A percentile compares a stretch with the other conserved stretches of the same genome.
Evolutionary conservation across 2,888 invertebrate species (phyloP).

Genomic region (Orgyia antiqua): DNA sequence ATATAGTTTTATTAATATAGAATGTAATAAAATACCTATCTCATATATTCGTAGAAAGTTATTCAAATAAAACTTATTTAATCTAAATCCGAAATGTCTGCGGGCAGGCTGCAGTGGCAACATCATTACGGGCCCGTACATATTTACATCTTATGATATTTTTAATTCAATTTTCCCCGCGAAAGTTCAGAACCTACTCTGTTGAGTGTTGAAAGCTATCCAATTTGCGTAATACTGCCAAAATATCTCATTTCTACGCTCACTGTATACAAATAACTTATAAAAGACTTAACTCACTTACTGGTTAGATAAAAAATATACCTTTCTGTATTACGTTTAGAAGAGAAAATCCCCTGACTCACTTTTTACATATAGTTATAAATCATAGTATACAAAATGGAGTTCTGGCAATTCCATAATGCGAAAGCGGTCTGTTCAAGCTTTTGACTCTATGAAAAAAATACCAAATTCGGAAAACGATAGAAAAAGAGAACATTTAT

Average conservation of each 20-base stretch:
- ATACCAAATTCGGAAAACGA: conserved; percentile 72
- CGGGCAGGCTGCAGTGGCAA: conserved; percentile 42
- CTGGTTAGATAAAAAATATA: conserved; percentile 20
- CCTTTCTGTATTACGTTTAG: conserved; percentile 19
- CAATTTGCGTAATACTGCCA: conserved; percentile 79
- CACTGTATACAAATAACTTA: conserved; percentile 41
- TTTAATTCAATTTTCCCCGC: conserved; percentile 77
- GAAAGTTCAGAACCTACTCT: conserved; percentile 76
- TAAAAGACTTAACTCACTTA: conserved; percentile 34
- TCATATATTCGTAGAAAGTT: conserved; percentile 23
- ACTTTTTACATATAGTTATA: conserved; percentile 30
- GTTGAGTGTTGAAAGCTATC: conserved; percentile 79
- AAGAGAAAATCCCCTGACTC: conserved; percentile 22
- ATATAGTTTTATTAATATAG: conserved; percentile 1
- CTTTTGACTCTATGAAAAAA: conserved; percentile 78
- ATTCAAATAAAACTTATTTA: conserved; percentile 37
- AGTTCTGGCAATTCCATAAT: conserved; percentile 79
- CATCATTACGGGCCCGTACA: conserved; percentile 71
- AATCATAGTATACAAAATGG: conserved; percentile 47
- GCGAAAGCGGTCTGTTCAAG: conserved; percentile 78
- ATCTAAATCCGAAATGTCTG: conserved; percentile 36
- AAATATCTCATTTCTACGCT: conserved; percentile 79
- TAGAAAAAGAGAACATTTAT: conserved; percentile 75
- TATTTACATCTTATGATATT: conserved; percentile 76
- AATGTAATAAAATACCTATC: conserved; percentile 20